A percentile compares a stretch with the other conserved stretches of the same genome.
These are phyloP conservation scores for Athalia cordata DNA, from an alignment of 2,888 invertebrate species.

Conservation along the genomic window DNA sequence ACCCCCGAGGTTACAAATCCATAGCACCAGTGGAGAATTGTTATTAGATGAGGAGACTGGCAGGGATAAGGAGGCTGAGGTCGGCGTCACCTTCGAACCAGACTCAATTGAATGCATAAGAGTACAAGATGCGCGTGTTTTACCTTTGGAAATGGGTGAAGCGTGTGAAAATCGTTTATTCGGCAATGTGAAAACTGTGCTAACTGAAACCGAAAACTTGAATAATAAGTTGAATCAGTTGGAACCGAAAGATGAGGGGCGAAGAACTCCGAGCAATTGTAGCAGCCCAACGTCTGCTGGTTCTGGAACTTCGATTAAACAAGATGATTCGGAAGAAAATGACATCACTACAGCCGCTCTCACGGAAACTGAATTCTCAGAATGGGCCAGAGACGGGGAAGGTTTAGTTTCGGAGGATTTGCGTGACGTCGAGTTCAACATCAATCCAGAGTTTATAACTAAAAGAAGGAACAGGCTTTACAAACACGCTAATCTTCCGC, in stretches of 20 bases:
- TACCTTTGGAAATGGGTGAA: conserved; percentile 71
- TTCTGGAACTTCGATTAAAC: conserved; percentile 61
- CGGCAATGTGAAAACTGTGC: conserved; percentile 3
- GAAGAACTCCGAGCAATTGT: conserved; percentile 72
- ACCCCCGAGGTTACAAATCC: conserved; percentile 84
- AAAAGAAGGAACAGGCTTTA: conserved; percentile 58
- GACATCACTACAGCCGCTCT: conserved; percentile 84
- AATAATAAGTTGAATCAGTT: conserved; percentile 66
- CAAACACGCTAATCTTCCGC: conserved; percentile 33
- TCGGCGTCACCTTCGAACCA: conserved; percentile 64
- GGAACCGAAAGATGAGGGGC: conserved; percentile 61
- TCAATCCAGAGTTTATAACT: conserved; percentile 74
- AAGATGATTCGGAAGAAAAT: conserved; percentile 79
- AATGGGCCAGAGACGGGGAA: conserved; percentile 90
- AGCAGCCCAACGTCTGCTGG: conserved; percentile 77
- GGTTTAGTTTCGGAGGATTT: conserved; percentile 83
- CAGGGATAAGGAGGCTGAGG: conserved; percentile 55
- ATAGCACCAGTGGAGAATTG: conserved; percentile 82
- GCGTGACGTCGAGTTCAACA: conserved; percentile 79
- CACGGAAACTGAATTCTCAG: conserved; percentile 91
- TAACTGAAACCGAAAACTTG: conserved; percentile 59
- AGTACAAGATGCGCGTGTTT: conserved; percentile 35
- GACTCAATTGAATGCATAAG: conserved; percentile 68
- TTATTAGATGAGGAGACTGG: conserved; percentile 72
- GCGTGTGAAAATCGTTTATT: conserved; percentile 76